phyloP scores from a whole-genome alignment of 2,888 invertebrate species.

The Tinea trinotella region DNA sequence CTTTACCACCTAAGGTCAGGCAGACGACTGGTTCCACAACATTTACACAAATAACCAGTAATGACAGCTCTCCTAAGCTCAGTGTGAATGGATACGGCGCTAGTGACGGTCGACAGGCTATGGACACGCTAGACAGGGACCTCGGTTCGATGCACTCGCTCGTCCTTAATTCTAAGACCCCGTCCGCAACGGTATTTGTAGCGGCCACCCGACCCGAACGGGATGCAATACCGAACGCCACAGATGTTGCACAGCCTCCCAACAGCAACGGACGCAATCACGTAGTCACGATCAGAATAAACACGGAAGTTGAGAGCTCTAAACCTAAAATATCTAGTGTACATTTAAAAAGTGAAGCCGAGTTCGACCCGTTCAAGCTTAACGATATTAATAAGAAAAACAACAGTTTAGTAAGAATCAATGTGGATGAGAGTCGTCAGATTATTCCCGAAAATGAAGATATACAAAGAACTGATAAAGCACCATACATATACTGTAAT shows the following conservation, averaged over 20 bases:
- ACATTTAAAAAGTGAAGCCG: constrained; percentile 61
- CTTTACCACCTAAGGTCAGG: constrained; percentile 71
- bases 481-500: constrained; percentile 75
- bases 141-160: constrained; percentile 70
- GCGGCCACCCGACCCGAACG: constrained; percentile 66
- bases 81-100: constrained; percentile 47
- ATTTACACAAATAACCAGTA: constrained; percentile 57
- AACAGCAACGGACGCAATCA: constrained; percentile 59
- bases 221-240: constrained; percentile 25
- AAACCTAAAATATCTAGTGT: constrained; percentile 65
- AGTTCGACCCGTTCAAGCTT: constrained; percentile 53
- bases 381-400: constrained; percentile 55
- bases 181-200: constrained; percentile 70
- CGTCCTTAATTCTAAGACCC: constrained; percentile 68
- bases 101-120: constrained; percentile 19
- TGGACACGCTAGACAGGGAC: constrained; percentile 20
- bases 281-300: constrained; percentile 81
- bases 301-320: constrained; percentile 71
- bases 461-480: constrained; percentile 41
- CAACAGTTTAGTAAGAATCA: constrained; percentile 73
- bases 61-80: constrained; percentile 32
- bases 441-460: constrained; percentile 69
- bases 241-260: constrained; percentile 35
- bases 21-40: constrained; percentile 54
- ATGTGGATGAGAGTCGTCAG: constrained; percentile 60